Evolutionary conservation across 2,797 vertebrate species (phyloP).

Genomic region (Serranus cabrilla): DNA sequence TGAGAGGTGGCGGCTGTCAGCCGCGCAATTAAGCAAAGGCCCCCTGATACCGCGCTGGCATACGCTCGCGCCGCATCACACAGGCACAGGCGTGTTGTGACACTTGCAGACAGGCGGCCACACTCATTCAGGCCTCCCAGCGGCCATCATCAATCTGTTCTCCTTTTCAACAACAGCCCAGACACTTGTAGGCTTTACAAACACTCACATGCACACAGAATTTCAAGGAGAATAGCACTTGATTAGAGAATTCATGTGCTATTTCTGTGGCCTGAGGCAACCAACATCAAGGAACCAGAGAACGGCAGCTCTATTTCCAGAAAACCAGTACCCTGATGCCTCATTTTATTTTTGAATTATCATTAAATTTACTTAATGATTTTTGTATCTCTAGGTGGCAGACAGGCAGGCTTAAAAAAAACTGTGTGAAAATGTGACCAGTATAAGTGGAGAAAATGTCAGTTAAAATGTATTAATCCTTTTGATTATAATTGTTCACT

Average conservation of each 20-base stretch:
- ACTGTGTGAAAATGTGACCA: neutral
- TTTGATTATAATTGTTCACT: neutral
- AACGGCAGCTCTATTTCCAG: slow-evolving; percentile 25
- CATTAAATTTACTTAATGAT: neutral
- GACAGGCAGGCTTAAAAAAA: neutral
- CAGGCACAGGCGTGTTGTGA: slow-evolving; percentile 51
- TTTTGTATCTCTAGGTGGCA: neutral
- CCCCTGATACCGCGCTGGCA: slow-evolving; percentile 50
- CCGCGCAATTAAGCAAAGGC: slow-evolving; percentile 67
- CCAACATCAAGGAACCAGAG: slow-evolving; percentile 43
- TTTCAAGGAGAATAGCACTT: slow-evolving; percentile 49
- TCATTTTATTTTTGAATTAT: neutral
- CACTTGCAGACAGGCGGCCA: slow-evolving; percentile 66
- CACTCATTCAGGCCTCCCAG: slow-evolving; percentile 62
- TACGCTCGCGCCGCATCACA: slow-evolving; percentile 47
- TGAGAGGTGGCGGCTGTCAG: slow-evolving; percentile 72
- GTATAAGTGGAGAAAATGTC: neutral
- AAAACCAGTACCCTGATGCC: neutral
- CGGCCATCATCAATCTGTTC: slow-evolving; percentile 79
- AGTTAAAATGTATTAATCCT: neutral
- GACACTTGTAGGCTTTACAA: slow-evolving; percentile 37
- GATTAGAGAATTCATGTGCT: slow-evolving; percentile 35
- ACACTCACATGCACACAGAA: slow-evolving; percentile 31
- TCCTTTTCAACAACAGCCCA: slow-evolving; percentile 67
- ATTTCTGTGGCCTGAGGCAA: slow-evolving; percentile 42